Percentiles rank a stretch among this genome's conserved stretches.
Evolutionary conservation across 2,888 invertebrate genomes (phyloP).

Genomic region (Andrena praecox): DNA sequence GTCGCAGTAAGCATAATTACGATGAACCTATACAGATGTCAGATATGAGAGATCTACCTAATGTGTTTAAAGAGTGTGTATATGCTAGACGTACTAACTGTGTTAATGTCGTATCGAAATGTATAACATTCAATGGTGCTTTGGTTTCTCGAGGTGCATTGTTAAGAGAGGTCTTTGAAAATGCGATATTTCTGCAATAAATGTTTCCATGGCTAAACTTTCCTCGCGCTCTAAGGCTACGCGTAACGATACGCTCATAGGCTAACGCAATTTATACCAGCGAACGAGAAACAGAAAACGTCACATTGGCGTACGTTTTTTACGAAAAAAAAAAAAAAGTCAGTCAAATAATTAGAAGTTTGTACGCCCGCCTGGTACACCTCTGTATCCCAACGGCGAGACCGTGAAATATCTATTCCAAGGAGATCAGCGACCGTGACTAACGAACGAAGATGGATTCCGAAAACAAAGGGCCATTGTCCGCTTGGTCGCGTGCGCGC

Average conservation of each 20-base stretch:
- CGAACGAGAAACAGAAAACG: neutral
- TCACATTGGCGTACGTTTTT: neutral
- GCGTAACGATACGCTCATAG: neutral
- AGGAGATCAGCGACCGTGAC: neutral
- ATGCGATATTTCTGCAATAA: slow-evolving; percentile 23
- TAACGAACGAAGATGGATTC: slow-evolving; percentile 38
- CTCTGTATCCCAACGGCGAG: neutral
- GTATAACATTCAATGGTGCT: slow-evolving; percentile 58
- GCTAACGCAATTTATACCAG: slow-evolving; percentile 18
- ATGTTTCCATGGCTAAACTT: neutral
- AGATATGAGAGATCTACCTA: slow-evolving; percentile 76
- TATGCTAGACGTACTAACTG: slow-evolving; percentile 59
- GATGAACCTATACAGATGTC: slow-evolving; percentile 66
- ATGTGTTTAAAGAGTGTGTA: slow-evolving; percentile 76
- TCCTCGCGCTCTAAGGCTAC: neutral
- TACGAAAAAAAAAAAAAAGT: slow-evolving; percentile 8
- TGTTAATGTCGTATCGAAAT: slow-evolving; percentile 48
- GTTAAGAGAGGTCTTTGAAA: slow-evolving; percentile 13
- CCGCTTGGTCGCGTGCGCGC: slow-evolving; percentile 36
- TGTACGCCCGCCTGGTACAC: neutral
- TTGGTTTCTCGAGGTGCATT: slow-evolving; percentile 49
- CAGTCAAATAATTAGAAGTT: neutral
- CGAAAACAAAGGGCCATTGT: slow-evolving; percentile 62
- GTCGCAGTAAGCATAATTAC: slow-evolving; percentile 44
- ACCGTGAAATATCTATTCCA: neutral